Evolutionary conservation across 1,140 invertebrate genomes (phyloP).

Genomic region (Atopsyche davidsoni): DNA sequence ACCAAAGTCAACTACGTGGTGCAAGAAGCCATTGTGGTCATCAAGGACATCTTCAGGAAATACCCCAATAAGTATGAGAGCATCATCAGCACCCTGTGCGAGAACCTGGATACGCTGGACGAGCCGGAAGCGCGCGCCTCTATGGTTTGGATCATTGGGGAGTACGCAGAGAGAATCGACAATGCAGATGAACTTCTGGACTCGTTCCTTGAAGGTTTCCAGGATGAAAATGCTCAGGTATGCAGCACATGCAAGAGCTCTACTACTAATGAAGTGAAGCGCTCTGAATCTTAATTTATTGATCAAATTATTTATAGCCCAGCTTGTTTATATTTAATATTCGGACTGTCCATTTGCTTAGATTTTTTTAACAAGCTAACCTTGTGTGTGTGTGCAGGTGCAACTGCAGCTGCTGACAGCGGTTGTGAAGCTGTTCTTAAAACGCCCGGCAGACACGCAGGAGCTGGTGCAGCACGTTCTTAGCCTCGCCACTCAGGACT

Average conservation of each 20-base stretch:
- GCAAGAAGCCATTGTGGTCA: constrained; percentile 99
- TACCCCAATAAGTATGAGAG: constrained; percentile 99
- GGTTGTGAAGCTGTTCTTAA: constrained; percentile 97
- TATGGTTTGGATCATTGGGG: constrained; percentile 99
- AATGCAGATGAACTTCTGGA: constrained; percentile 98
- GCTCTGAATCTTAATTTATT: too few species aligned
- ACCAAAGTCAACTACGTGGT: constrained; percentile 99
- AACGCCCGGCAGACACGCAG: constrained; percentile 96
- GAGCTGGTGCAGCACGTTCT: constrained; percentile 94
- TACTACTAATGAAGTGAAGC: too few species aligned
- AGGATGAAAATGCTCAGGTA: constrained; percentile 96
- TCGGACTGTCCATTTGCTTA: background rate
- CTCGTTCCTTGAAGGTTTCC: constrained; percentile 98
- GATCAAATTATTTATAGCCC: too few species aligned
- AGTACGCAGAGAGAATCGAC: constrained; percentile 98
- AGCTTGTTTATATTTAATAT: too few species aligned
- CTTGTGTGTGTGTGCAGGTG: constrained; percentile 50
- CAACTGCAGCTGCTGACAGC: constrained; percentile 95
- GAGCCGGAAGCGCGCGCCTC: constrained; percentile 98
- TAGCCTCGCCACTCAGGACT: constrained; percentile 92
- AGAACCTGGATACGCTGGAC: constrained; percentile 97
- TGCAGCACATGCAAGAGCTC: too few species aligned
- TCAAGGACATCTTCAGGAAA: constrained; percentile 99
- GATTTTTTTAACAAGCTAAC: background rate
- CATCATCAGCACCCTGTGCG: constrained; percentile 98